Evolutionary conservation across 2,888 invertebrate genomes (phyloP), one percentile per base, ranked within the genome.

Genomic region (Dicranocentrus wangi): DNA sequence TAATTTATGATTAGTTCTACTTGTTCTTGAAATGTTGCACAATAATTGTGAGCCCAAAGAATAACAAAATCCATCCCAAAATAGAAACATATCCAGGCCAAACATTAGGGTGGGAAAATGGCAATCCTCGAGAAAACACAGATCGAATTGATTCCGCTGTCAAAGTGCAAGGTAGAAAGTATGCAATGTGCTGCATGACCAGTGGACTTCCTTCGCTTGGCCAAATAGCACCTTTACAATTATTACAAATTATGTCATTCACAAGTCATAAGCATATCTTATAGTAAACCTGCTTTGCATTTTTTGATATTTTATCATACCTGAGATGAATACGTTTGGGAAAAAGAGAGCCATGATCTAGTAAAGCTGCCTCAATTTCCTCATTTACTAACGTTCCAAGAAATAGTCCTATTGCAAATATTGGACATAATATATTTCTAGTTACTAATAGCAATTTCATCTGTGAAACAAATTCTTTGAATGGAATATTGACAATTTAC

Each of bases 341-440:
- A 97, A 97, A 90, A 97, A 97, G 47, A 96, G 95, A 53, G 97
- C 97, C 23, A 98, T 90, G 0, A 97, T n/a, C 95, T 82, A 96
- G 89, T 87, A 97, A 96, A 88, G 97, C 96, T 58, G 97, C 97
- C 90, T 96, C 95, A 63, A 95, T 91, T 89, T 97, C 97, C 83
- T 96, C 90, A 88, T 95, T 95, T 90, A 96, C 96, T 53, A 96
- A 92, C 0, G 96, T 94, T 0, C 97, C 96, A 87, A 97, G 96
- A 63, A 97, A 94, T 89, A 97, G 95, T 75, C 96, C 92, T 92
- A 85, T 5, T 87, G 87, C 5, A 47, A 28, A 78, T 68, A 69
- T n/a, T 15, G 3, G 15, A n/a, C n/a, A n/a, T n/a, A n/a, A n/a
- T n/a, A n/a, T n/a, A n/a, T n/a, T n/a, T n/a, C n/a, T n/a, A n/a